Conservation (phyloP, 2,888 invertebrate genomes). For the Meta bourneti region DNA sequence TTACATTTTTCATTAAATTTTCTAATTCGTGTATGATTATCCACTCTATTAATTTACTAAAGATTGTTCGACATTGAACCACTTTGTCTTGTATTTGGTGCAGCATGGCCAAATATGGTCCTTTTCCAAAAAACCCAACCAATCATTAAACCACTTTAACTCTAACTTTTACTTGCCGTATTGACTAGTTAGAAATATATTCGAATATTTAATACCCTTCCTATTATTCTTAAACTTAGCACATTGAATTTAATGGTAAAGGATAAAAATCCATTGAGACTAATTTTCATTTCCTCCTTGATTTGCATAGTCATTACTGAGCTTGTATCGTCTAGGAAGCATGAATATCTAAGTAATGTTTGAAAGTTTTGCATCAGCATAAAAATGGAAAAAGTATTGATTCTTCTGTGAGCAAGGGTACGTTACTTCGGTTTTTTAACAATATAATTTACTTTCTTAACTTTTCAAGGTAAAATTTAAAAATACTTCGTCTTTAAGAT, state of each 20-base stretch:
- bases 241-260: neutral
- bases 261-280: neutral
- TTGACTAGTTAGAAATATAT: neutral
- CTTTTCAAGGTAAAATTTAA: neutral
- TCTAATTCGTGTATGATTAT: no score
- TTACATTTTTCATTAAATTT: no score
- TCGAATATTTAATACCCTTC: neutral
- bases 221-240: neutral
- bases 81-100: no score
- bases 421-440: neutral
- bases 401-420: neutral
- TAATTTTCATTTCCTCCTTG: neutral
- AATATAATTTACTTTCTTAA: neutral
- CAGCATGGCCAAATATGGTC: no score
- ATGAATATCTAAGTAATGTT: neutral
- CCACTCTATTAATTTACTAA: no score
- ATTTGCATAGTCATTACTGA: neutral
- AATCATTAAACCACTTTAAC: neutral
- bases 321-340: neutral
- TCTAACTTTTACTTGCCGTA: neutral
- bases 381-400: neutral
- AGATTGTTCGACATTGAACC: no score
- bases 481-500: neutral
- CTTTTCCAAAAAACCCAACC: no score
- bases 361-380: neutral